Base-by-base conservation (phyloP, 2,888 invertebrate genomes). In the Andrena minutula region DNA sequence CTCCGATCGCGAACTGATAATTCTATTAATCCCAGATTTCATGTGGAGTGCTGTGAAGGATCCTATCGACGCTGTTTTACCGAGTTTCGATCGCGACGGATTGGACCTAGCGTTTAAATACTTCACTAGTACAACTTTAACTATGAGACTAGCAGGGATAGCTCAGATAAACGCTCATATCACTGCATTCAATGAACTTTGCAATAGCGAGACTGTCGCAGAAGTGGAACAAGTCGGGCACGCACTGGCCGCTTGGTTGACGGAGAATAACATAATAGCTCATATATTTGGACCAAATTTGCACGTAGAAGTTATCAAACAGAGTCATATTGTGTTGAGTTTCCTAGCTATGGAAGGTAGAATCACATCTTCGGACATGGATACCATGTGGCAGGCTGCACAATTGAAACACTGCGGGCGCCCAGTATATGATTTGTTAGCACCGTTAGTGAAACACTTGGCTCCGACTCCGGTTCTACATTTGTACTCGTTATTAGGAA, bases 201-300 rank as follows among this genome's bases (percentile, higher is more conserved):
- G 98, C 92, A 98, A 98, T 71, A 98, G 97, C 47, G 98, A 98
- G 91, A 97, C 97, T 0, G 96, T 98, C 0, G 96, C 97, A 0
- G 98, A 98, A 92, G 97, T 97, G 0, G 98, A 98, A 92, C 95
- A 97, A 35, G 97, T 97, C 47, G 98, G 98, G 0, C 97, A 97
- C 86, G 96, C 96, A 87, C 95, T 99, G 87, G 98, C 98, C 0
- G 96, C 97, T 86, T 99, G 99, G 99, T 95, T 99, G 26, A 97
- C 98, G 0, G 96, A 96, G 86, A 97, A 98, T 93, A 98, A 97
- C 93, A 98, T 99, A 83, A 97, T 99, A 87, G 97, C 98, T 89
- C 98, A 99, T 93, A 96, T 99, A 79, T 99, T 99, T 95, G 99
- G 99, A n/a, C 99, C 99, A 41, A 99, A 99, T 95, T 95, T 99